phyloP scores from a whole-genome alignment of 1,140 invertebrate genomes.

The Drosophila virilis region DNA sequence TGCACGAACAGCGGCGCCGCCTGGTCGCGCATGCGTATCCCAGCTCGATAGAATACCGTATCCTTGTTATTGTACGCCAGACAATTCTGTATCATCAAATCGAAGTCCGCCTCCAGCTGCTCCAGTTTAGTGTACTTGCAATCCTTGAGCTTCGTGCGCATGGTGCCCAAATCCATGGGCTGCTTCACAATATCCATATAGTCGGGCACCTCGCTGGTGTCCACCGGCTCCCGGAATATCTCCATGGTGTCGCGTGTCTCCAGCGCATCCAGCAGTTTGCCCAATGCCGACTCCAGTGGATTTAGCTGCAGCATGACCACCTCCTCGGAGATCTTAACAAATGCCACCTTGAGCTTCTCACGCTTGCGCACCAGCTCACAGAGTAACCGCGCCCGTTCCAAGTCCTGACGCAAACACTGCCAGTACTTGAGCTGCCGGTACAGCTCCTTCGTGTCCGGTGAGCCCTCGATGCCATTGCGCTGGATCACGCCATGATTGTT shows the following conservation, averaged over 20 bases:
- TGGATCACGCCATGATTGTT: conserved; percentile 85
- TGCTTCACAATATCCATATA: conserved; percentile 96
- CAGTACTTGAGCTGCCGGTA: conserved; percentile 96
- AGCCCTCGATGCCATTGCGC: conserved; percentile 84
- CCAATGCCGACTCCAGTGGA: conserved; percentile 92
- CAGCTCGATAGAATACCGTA: conserved; percentile 93
- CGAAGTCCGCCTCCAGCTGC: conserved; percentile 94
- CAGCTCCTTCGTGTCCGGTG: conserved; percentile 89
- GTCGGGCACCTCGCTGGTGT: conserved; percentile 95
- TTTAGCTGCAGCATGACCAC: conserved; percentile 92
- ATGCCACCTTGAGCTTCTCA: conserved; percentile 96
- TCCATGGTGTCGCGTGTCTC: conserved; percentile 92
- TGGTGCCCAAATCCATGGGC: conserved; percentile 98
- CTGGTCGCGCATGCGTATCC: conserved; percentile 94
- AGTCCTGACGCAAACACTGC: conserved; percentile 96
- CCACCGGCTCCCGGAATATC: conserved; percentile 97
- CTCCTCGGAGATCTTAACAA: conserved; percentile 92
- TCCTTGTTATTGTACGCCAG: conserved; percentile 97
- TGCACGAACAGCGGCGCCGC: conserved; percentile 91
- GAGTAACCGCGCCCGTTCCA: conserved; percentile 95
- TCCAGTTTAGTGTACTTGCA: conserved; percentile 92
- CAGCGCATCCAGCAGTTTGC: conserved; percentile 90
- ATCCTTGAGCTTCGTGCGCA: conserved; percentile 91
- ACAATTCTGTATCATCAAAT: conserved; percentile 97
- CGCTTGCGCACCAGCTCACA: conserved; percentile 97